Percentiles rank a stretch among this genome's conserved stretches.
phyloP scores from a whole-genome alignment of 2,797 vertebrate genomes.

The Chelidonichthys spinosus region DNA sequence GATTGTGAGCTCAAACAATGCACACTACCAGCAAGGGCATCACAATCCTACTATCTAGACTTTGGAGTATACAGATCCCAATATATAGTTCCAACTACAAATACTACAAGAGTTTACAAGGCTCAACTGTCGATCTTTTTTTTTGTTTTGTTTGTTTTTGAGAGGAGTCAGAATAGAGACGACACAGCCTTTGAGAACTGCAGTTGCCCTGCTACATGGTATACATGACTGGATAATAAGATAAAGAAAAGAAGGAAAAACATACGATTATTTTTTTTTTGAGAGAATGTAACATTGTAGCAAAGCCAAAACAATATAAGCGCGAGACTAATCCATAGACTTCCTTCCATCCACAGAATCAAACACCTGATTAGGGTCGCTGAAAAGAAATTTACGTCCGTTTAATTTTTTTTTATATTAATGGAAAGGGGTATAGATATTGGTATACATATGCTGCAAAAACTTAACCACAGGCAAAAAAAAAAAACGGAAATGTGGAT shows the following conservation, averaged over 20 bases:
- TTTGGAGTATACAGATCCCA: slow-evolving; percentile 72
- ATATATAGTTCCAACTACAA: slow-evolving; percentile 69
- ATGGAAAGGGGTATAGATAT: slow-evolving; percentile 68
- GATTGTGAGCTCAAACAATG: slow-evolving; percentile 65
- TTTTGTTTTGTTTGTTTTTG: slow-evolving; percentile 39
- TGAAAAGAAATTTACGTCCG: slow-evolving; percentile 76
- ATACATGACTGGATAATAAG: slow-evolving; percentile 67
- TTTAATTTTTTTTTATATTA: slow-evolving; percentile 76
- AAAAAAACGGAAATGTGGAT: slow-evolving; percentile 72
- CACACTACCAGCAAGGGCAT: slow-evolving; percentile 62
- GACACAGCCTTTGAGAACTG: slow-evolving; percentile 79
- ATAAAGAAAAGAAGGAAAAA: slow-evolving; percentile 55
- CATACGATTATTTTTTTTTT: slow-evolving; percentile 11
- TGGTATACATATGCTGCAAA: slow-evolving; percentile 91
- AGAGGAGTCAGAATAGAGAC: slow-evolving; percentile 75
- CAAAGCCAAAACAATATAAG: slow-evolving; percentile 82
- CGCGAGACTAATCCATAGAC: slow-evolving; percentile 78
- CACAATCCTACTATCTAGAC: slow-evolving; percentile 73
- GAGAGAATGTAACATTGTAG: slow-evolving; percentile 74
- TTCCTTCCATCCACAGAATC: slow-evolving; percentile 97
- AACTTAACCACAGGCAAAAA: slow-evolving; percentile 85
- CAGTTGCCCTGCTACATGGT: slow-evolving; percentile 78
- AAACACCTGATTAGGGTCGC: slow-evolving; percentile 90
- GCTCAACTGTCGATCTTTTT: slow-evolving; percentile 59
- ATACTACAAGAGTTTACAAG: slow-evolving; percentile 71